A percentile compares a stretch with the other conserved stretches of the same genome.
Evolutionary conservation across 2,888 invertebrate genomes (phyloP).

Genomic region (Agrilus cyanescens): DNA sequence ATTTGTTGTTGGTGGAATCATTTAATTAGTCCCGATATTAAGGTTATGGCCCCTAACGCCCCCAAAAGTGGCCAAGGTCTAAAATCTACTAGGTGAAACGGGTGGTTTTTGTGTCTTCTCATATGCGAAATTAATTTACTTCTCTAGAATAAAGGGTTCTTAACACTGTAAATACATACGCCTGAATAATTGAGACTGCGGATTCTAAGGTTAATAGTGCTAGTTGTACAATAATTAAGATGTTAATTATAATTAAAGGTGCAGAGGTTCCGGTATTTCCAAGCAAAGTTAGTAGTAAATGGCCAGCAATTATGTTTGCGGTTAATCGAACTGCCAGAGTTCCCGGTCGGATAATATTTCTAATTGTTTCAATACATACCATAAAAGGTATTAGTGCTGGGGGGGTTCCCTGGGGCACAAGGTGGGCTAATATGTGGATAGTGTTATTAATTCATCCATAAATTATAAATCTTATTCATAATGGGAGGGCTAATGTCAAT

Average conservation of each 20-base stretch:
- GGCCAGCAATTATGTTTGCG: slow-evolving; percentile 69
- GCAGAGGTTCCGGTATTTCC: slow-evolving; percentile 34
- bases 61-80: slow-evolving; percentile 54
- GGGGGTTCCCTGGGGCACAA: slow-evolving; percentile 59
- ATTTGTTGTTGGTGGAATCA: slow-evolving; percentile 48
- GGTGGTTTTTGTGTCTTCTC: slow-evolving; percentile 45
- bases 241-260: slow-evolving; percentile 19
- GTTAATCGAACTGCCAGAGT: slow-evolving; percentile 59
- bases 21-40: slow-evolving; percentile 46
- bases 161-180: slow-evolving; percentile 54
- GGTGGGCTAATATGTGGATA: slow-evolving; percentile 52
- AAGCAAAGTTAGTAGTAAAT: slow-evolving; percentile 52
- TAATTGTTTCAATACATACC: slow-evolving; percentile 63
- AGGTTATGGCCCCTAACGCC: slow-evolving; percentile 45
- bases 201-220: slow-evolving; percentile 44
- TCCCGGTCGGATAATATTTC: slow-evolving; percentile 57
- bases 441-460: slow-evolving; percentile 52
- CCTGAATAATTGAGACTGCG: slow-evolving; percentile 52
- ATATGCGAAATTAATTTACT: slow-evolving; percentile 52
- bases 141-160: slow-evolving; percentile 56
- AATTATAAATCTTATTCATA: slow-evolving; percentile 55
- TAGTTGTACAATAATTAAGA: slow-evolving; percentile 35
- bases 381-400: slow-evolving; percentile 54
- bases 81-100: slow-evolving; percentile 35
- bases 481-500: slow-evolving; percentile 44